phyloP scores from a whole-genome alignment of 2,113 vertebrate species.

The Brachyhypopomus occidentalis region DNA sequence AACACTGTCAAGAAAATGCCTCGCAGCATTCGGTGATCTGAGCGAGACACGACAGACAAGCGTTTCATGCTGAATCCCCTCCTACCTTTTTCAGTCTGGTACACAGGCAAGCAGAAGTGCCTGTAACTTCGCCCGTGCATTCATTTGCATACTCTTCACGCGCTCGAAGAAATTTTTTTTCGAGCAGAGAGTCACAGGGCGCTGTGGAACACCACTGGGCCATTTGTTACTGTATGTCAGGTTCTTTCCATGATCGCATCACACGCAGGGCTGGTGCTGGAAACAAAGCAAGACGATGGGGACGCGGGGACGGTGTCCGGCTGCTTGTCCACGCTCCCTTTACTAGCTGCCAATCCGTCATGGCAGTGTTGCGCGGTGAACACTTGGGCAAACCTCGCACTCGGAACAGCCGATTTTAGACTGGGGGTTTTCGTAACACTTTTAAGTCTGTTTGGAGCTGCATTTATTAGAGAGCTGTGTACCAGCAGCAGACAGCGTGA shows the following conservation, averaged over 20 bases:
- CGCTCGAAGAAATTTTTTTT: constrained; percentile 14
- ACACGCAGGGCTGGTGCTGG: constrained; percentile 26
- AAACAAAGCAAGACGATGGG: constrained; percentile 38
- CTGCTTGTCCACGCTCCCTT: too few relatives aligned
- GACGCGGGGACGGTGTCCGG: background rate
- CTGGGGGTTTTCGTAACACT: constrained; percentile 25
- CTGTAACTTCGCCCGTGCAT: background rate
- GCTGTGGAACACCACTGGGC: constrained; percentile 27
- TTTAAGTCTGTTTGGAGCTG: constrained; percentile 41
- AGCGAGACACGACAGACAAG: constrained; percentile 19
- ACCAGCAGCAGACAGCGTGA: constrained; percentile 64
- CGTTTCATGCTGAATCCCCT: constrained; percentile 14
- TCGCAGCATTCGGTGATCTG: constrained; percentile 8
- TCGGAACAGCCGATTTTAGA: constrained; percentile 23
- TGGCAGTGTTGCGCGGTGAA: constrained; percentile 29
- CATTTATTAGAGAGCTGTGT: constrained; percentile 39
- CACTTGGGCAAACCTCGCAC: background rate
- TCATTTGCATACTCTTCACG: constrained; percentile 43
- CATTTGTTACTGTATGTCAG: constrained; percentile 43
- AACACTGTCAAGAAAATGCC: constrained; percentile 18
- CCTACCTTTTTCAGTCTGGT: constrained; percentile 27
- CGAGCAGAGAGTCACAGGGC: constrained; percentile 25
- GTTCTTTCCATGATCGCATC: constrained; percentile 35
- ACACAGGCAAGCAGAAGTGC: constrained; percentile 4
- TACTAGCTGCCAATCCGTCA: background rate